Conservation (phyloP, 2,888 invertebrate species). For the Netelia virgata region DNA sequence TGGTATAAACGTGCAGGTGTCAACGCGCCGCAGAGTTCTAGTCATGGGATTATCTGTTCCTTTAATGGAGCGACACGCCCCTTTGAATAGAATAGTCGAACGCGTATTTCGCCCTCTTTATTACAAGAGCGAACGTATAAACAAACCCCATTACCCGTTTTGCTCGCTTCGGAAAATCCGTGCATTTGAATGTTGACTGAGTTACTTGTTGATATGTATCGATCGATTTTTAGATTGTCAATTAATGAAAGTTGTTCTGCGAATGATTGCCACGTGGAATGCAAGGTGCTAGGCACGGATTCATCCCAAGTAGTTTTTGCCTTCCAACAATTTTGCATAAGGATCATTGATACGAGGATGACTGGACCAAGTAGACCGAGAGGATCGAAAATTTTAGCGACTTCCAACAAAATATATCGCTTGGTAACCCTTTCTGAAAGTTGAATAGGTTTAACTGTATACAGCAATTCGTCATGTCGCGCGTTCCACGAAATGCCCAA, state of each 20-base stretch:
- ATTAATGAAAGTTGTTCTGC: conserved; percentile 35
- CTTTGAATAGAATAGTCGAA: conserved; percentile 73
- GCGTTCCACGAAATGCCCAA: conserved; percentile 59
- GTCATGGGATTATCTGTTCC: conserved; percentile 68
- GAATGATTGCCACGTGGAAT: conserved; percentile 28
- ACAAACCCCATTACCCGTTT: conserved; percentile 68
- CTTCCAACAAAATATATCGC: conserved; percentile 43
- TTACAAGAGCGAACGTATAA: conserved; percentile 66
- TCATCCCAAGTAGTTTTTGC: conserved; percentile 35
- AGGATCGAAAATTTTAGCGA: conserved; percentile 48
- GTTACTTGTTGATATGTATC: conserved; percentile 23
- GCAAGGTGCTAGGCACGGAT: conserved; percentile 20
- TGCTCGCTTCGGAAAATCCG: conserved; percentile 71
- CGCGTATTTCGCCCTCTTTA: conserved; percentile 6
- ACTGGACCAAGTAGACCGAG: conserved; percentile 24
- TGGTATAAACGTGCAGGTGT: conserved; percentile 62
- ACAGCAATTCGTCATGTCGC: conserved; percentile 47
- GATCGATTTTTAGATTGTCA: conserved; percentile 38
- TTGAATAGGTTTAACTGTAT: conserved; percentile 42
- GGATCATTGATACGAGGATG: conserved; percentile 18
- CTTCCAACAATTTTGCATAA: conserved; percentile 41
- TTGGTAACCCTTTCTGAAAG: conserved; percentile 36
- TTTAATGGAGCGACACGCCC: conserved; percentile 76
- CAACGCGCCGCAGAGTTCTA: conserved; percentile 74
- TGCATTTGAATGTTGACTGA: conserved; percentile 65